Evolutionary conservation across 2,888 invertebrate species (phyloP), one percentile per base, ranked within the genome.

Genomic region (Polydesmus complanatus): DNA sequence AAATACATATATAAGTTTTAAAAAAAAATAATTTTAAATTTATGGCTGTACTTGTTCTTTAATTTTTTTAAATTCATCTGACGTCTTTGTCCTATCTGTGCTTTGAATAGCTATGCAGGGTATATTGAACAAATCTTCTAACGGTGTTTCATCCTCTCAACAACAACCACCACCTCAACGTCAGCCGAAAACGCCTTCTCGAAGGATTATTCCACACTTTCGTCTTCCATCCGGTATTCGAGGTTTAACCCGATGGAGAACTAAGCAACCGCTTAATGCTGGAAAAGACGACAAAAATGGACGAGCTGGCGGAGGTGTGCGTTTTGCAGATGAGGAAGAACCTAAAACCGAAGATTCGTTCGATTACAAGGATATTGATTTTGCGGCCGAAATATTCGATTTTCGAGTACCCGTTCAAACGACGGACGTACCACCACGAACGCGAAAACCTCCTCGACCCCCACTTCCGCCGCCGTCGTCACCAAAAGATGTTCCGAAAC

Each of bases 321-420:
- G 26, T 1, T 51, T 51, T 22, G 55, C 27, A 21, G 61, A 56
- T 27, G 61, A 61, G 26, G 61, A 61, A n/a, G 61, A 61, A 37
- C 56, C 56, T 21, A 61, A 49, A n/a, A 61, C 61, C 23, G 61
- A 61, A 23, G 61, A 61, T 14, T 61, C 61, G 3, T 51, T 47
- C 51, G 61, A 61, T 51, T 61, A 51, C 51, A 61, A 56, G 26
- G 61, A 61, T 55, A 56, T 61, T 51, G 61, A 61, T 22, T 56
- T 61, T 8, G 61, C 56, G 27, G 26, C 56, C 21, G 61, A 61
- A 2, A 61, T 61, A 23, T 61, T 61, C 56, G 56, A 61, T 27
- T 61, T 56, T 27, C 26, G 54, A 18, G 11, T 47, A 5, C 54
- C 54, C 8, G 51, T 51, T 26, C 59, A 50, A 27, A 26, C 54